Percentiles rank a stretch among this genome's conserved stretches.
Conservation (phyloP, 2,888 invertebrate species). For the Tetanocera ferruginea region DNA sequence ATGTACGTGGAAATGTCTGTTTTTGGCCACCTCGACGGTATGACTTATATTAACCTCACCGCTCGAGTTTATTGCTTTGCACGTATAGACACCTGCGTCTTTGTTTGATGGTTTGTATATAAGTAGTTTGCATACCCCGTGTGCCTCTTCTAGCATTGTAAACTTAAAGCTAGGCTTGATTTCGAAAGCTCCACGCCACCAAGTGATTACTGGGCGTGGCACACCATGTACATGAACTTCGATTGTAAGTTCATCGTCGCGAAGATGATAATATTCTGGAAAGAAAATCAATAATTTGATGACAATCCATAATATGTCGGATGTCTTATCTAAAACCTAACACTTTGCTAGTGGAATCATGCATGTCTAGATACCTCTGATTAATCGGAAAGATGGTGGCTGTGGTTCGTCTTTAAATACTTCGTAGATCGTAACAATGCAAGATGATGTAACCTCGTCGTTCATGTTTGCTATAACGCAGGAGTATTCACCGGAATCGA, state of each 20-base stretch:
- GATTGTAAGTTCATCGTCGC: constrained; percentile 75
- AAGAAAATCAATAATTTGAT: constrained; percentile 33
- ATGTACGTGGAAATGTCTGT: constrained; percentile 70
- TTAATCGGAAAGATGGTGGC: constrained; percentile 81
- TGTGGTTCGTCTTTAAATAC: constrained; percentile 79
- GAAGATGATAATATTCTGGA: constrained; percentile 69
- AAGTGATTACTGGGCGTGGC: constrained; percentile 65
- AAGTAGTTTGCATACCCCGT: constrained; percentile 72
- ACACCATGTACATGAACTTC: constrained; percentile 71
- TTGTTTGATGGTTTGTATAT: constrained; percentile 73
- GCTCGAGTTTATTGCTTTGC: constrained; percentile 78
- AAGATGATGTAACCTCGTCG: constrained; percentile 80
- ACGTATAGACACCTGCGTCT: constrained; percentile 79
- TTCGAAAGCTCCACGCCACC: constrained; percentile 66
- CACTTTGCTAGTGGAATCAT: background rate
- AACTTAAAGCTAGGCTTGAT: constrained; percentile 67
- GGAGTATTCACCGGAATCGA: constrained; percentile 77
- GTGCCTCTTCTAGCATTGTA: constrained; percentile 67
- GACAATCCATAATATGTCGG: background rate
- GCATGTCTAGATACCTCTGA: constrained; percentile 69
- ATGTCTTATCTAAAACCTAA: background rate
- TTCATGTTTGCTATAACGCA: constrained; percentile 81
- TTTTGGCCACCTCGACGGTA: constrained; percentile 72
- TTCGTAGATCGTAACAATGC: constrained; percentile 81
- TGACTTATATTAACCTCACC: constrained; percentile 73